Percentiles rank a stretch among this genome's conserved stretches.
Evolutionary conservation across 2,113 vertebrate genomes (phyloP).

Genomic region (Scomber scombrus): DNA sequence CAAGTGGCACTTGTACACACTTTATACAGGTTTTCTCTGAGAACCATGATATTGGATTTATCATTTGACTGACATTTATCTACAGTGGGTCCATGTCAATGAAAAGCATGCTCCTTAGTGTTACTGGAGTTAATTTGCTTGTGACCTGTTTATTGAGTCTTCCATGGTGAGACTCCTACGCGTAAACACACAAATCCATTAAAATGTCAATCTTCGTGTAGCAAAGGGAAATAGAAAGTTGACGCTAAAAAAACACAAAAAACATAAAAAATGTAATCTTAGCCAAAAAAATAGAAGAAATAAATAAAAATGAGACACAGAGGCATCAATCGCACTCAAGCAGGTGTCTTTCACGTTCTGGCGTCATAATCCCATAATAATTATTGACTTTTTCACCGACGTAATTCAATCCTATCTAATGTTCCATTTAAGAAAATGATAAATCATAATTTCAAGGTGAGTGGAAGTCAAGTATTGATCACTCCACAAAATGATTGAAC

Average conservation of each 20-base stretch:
- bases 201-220: constrained; percentile 3
- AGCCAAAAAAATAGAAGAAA: background rate
- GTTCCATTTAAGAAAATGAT: constrained; percentile 71
- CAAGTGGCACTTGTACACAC: background rate
- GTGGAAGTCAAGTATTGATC: constrained; percentile 74
- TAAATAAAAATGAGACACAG: background rate
- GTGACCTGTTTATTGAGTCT: background rate
- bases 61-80: constrained; percentile 1
- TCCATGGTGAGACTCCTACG: background rate
- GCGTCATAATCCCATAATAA: constrained; percentile 66
- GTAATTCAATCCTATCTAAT: constrained; percentile 65
- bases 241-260: constrained; percentile 12
- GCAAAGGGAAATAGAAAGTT: background rate
- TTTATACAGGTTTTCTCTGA: background rate
- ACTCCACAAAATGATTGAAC: constrained; percentile 28
- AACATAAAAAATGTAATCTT: constrained; percentile 15
- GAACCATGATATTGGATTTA: background rate
- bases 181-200: constrained; percentile 1
- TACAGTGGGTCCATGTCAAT: background rate
- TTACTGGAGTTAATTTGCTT: too few species aligned
- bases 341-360: constrained; percentile 35
- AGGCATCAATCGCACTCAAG: constrained; percentile 45
- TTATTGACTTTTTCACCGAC: constrained; percentile 63
- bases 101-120: too few species aligned
- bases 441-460: constrained; percentile 74